Evolutionary conservation across 2,888 invertebrate genomes (phyloP), one percentile per base, ranked within the genome.

Genomic region (Torymus aiolomorphi): DNA sequence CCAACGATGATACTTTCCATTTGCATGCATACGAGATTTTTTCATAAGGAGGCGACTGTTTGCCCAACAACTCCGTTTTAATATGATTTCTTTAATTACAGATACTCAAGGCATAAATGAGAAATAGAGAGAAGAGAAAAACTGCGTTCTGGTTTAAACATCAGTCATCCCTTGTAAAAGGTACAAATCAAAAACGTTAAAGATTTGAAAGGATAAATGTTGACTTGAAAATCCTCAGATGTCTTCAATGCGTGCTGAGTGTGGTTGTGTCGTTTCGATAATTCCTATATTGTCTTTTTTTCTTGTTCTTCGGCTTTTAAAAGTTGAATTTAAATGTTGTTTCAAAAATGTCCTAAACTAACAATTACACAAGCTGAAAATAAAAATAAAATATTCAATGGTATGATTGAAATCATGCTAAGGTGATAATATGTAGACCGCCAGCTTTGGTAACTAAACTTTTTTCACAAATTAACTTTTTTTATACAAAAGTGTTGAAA

Each of bases 201-300:
- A 84, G 86, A 83, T 83, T 83, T 80, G 82, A 85, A 84, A 83
- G 76, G 80, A 84, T 83, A 84, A 85, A 81, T 76, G 77, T 70
- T 82, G 81, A 84, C 86, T 85, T 85, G 87, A 89, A 92, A 93
- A 93, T 95, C 94, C 94, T 95, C 95, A 95, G 95, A 95, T 95
- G 95, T 95, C 95, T 94, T 95, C 95, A 95, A 95, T 95, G 95
- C 95, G 95, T 95, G 95, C 95, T 95, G 95, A 93, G 94, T 95
- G 94, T 93, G 94, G 93, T 94, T 93, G 93, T 92, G 92, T 92
- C 86, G 87, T 89, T 88, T 83, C 73, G 74, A 65, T 80, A 77
- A 80, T 84, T 88, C 86, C 86, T 87, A 85, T 86, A 86, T 86
- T 88, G 86, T 85, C 84, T 85, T 87, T 88, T 31, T 42, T 86